These are phyloP conservation scores for Rhagium mordax DNA, from an alignment of 2,888 invertebrate species.

Conservation along the genomic window DNA sequence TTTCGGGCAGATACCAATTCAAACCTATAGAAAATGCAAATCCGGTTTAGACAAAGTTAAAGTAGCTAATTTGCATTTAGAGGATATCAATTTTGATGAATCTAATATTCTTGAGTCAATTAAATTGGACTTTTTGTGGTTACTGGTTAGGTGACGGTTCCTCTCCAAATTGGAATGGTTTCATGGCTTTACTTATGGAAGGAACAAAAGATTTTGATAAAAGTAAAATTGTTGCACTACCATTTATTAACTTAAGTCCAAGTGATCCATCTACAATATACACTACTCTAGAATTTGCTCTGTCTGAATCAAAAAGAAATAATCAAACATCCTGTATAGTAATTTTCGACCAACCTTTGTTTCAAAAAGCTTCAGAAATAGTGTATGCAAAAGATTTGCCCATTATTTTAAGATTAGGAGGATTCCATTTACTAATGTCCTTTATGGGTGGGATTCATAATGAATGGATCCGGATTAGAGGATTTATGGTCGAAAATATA, in stretches of 20 bases:
- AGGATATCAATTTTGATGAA: neutral
- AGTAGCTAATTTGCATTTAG: neutral
- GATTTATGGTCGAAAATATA: neutral
- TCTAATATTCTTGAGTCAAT: neutral
- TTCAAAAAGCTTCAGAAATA: slow-evolving; percentile 1
- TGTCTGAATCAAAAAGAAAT: neutral
- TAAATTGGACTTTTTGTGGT: neutral
- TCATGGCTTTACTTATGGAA: neutral
- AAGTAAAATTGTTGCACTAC: neutral
- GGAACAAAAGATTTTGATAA: neutral
- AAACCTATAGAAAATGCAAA: neutral
- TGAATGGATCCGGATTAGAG: neutral
- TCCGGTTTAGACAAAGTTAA: neutral
- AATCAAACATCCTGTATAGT: neutral
- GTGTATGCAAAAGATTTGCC: neutral
- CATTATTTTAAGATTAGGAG: neutral
- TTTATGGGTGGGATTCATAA: neutral
- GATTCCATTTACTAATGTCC: neutral
- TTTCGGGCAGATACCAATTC: neutral
- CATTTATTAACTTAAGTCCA: neutral
- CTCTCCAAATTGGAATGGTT: neutral
- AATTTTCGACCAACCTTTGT: neutral
- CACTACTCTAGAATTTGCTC: neutral
- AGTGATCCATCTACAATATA: neutral
- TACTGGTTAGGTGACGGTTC: neutral